Conservation (phyloP, 1,140 invertebrate genomes). For the Physella acuta region DNA sequence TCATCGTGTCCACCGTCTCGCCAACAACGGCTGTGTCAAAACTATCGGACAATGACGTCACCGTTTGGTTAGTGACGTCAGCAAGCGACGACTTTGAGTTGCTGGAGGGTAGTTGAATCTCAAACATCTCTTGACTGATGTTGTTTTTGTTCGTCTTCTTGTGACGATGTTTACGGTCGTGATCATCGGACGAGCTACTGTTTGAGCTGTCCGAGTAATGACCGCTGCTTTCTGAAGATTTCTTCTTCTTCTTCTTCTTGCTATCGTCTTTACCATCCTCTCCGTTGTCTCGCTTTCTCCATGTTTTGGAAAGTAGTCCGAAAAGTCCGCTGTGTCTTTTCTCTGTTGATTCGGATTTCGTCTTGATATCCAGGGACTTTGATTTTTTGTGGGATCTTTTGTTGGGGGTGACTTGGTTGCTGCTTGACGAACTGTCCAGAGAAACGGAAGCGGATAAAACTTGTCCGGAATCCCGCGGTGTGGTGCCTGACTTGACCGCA, state of each 20-base stretch:
- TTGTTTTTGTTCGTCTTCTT: no score
- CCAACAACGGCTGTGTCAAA: no score
- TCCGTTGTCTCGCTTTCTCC: background rate
- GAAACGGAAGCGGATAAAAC: background rate
- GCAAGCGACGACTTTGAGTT: background rate
- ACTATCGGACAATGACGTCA: no score
- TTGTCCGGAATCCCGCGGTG: background rate
- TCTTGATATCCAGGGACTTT: background rate
- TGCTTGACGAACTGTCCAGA: background rate
- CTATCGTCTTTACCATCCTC: no score
- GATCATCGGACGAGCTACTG: background rate
- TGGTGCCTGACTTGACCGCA: background rate
- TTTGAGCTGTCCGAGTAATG: background rate
- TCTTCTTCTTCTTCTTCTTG: background rate
- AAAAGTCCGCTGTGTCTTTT: background rate
- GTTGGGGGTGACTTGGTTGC: background rate
- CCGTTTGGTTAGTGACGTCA: no score
- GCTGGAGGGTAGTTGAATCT: background rate
- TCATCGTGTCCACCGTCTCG: no score
- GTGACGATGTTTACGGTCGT: no score
- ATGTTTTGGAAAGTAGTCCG: background rate
- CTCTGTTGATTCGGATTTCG: background rate
- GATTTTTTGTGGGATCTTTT: background rate
- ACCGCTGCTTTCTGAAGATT: background rate
- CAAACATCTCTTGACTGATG: background rate